phyloP scores from a whole-genome alignment of 2,797 vertebrate genomes.

The Atherinosoma microstoma region DNA sequence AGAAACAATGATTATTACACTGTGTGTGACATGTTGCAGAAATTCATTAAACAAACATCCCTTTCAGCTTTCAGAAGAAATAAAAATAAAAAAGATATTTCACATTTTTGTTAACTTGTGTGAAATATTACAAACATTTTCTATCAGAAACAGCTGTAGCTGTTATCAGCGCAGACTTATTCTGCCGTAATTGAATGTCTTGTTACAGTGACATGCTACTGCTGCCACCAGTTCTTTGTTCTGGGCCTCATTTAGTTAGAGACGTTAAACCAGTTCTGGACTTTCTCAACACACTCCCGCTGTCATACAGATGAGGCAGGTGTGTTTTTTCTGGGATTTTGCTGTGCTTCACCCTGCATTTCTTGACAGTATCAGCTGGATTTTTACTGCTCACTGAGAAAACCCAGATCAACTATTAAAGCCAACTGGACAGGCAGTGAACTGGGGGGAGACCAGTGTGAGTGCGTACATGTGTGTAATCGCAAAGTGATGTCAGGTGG shows the following conservation, averaged over 20 bases:
- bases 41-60: background rate
- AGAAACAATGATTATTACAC: background rate
- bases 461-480: constrained; percentile 42
- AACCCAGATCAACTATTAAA: constrained; percentile 48
- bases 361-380: constrained; percentile 54
- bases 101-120: background rate
- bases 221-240: constrained; percentile 52
- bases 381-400: constrained; percentile 49
- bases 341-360: constrained; percentile 21
- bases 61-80: background rate
- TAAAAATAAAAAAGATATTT: background rate
- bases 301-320: constrained; percentile 49
- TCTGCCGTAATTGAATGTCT: constrained; percentile 19
- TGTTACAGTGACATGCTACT: constrained; percentile 39
- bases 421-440: constrained; percentile 22
- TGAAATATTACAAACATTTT: constrained; percentile 10
- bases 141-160: constrained; percentile 9
- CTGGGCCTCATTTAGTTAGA: constrained; percentile 7
- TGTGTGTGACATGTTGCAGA: background rate
- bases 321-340: constrained; percentile 46
- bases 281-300: constrained; percentile 35
- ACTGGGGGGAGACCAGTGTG: constrained; percentile 20
- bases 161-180: background rate
- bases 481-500: constrained; percentile 78
- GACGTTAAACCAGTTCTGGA: constrained; percentile 42